Evolutionary conservation across 2,888 invertebrate species (phyloP), one percentile per base, ranked within the genome.

Genomic region (Nephrocerus scutellatus): DNA sequence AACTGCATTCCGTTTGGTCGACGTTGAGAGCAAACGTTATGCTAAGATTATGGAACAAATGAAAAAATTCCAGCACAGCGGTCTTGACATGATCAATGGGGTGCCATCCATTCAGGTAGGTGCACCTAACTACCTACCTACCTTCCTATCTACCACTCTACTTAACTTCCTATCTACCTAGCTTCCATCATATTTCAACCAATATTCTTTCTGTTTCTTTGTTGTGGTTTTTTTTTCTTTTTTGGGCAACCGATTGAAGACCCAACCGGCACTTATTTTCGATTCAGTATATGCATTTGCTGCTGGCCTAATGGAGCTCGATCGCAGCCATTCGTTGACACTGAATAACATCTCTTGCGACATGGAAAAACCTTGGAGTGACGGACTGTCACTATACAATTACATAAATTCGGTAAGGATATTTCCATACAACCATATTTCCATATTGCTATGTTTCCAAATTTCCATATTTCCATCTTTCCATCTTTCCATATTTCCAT

Each of bases 1-100:
- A 72, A 92, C 91, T n/a, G 89, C 91, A 1, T 92, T 90, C 73
- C 75, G 92, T 29, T 71, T 93, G 47, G 88, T 90, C 3, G 88
- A 90, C 60, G 75, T 86, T 4, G 82, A 81, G 38, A 81, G 84
- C 19, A 76, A 81, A 22, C 77, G 78, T 52, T 85, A 86, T 36
- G 75, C 75, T 44, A 84, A 85, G 46, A 76, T 81, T 4, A 73
- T 89, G 22, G 79, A 80, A 42, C 82, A 88, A 56, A 90, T 91
- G 87, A 85, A 86, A 70, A 80, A 82, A 62, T 86, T 90, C 63
- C 88, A 89, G 54, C 85, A 89, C 1, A 82, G 86, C 43, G 87
- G 88, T 3, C 35, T 60, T 18, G 80, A 84, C 34, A 77, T 81
- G 28, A 84, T 86, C 43, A 72, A 84, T 20, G 78, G 76, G 30